A percentile compares a stretch with the other conserved stretches of the same genome.
phyloP scores from a whole-genome alignment of 2,888 invertebrate genomes.

The Tromatobia lineatoria region DNA sequence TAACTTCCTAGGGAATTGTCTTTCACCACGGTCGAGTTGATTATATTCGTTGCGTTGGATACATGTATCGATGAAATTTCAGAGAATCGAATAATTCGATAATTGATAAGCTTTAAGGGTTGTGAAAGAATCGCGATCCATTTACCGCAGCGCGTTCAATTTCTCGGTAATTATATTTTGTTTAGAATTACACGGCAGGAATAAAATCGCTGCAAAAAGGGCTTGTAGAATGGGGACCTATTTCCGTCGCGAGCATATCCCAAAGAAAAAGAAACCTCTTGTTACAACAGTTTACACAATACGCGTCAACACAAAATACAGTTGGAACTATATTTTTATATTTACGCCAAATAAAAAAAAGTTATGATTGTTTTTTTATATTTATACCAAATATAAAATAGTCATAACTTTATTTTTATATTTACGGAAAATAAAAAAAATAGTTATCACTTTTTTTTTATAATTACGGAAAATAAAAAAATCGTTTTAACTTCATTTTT shows the following conservation, averaged over 20 bases:
- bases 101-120: neutral
- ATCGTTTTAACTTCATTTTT: too few species aligned
- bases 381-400: too few species aligned
- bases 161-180: neutral
- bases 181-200: conserved; percentile 6
- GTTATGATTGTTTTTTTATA: too few species aligned
- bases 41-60: neutral
- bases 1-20: too few species aligned
- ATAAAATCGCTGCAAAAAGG: conserved; percentile 41
- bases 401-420: too few species aligned
- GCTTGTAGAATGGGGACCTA: conserved; percentile 20
- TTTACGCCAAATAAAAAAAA: too few species aligned
- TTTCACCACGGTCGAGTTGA: neutral
- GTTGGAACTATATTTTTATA: too few species aligned
- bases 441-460: too few species aligned
- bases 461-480: too few species aligned
- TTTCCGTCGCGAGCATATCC: conserved; percentile 20
- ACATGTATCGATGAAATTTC: conserved; percentile 1
- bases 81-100: neutral
- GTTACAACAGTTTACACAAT: too few species aligned
- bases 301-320: neutral
- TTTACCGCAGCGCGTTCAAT: neutral
- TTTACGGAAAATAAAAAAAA: too few species aligned
- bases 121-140: neutral
- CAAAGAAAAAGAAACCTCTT: conserved; percentile 45